phyloP scores from a whole-genome alignment of 2,113 vertebrate species.

The Leptocoma aspasia region DNA sequence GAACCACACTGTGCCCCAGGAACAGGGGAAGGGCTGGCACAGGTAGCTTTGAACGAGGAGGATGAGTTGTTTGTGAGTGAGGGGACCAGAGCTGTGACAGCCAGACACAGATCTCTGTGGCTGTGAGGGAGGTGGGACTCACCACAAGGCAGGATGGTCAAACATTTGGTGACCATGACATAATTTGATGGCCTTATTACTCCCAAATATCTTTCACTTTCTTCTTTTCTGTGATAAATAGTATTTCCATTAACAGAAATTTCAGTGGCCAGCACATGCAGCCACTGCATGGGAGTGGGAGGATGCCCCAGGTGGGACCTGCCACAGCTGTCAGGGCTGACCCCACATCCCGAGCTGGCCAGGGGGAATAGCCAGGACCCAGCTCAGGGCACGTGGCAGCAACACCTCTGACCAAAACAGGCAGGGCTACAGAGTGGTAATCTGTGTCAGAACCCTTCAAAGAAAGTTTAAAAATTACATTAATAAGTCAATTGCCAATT shows the following conservation, averaged over 20 bases:
- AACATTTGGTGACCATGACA: neutral
- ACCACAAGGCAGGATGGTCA: neutral
- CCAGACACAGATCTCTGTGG: rapidly evolving
- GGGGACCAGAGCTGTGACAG: neutral
- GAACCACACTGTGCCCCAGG: neutral
- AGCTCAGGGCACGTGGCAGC: rapidly evolving
- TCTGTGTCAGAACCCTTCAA: neutral
- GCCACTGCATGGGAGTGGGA: too few relatives aligned
- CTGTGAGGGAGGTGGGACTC: neutral
- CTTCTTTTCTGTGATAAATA: neutral
- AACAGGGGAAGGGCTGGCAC: neutral
- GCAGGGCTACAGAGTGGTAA: neutral
- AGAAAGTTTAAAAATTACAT: neutral
- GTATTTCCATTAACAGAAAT: neutral
- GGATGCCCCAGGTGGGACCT: rapidly evolving
- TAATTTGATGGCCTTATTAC: neutral
- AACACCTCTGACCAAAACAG: neutral
- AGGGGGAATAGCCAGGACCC: rapidly evolving
- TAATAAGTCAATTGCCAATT: neutral
- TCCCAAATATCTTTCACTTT: neutral
- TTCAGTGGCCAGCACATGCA: neutral
- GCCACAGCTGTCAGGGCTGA: neutral
- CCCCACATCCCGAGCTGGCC: rapidly evolving
- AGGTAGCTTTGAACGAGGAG: neutral
- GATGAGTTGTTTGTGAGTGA: neutral